Evolutionary conservation across 2,888 invertebrate species (phyloP).

Genomic region (Prenolepis imparis): DNA sequence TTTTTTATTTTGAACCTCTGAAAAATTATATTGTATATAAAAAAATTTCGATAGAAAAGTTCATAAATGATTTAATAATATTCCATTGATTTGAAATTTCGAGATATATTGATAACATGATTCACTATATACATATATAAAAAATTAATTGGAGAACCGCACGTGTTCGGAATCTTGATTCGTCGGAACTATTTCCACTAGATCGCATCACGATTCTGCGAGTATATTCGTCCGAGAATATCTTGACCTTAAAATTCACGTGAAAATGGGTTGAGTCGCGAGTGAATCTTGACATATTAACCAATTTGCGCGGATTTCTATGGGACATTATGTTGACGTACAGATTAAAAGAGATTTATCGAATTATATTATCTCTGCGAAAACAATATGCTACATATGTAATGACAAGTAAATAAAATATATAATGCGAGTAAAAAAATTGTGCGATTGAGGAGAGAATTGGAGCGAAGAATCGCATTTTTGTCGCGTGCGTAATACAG

Average conservation of each 20-base stretch:
- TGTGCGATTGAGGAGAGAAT: not conserved
- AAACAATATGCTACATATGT: not conserved
- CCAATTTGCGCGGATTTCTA: constrained; percentile 21
- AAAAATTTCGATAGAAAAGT: not conserved
- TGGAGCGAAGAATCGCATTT: constrained; percentile 44
- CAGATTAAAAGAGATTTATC: not conserved
- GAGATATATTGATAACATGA: not conserved
- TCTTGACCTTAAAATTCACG: constrained; percentile 42
- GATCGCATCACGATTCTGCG: not conserved
- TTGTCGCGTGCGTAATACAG: constrained; percentile 34
- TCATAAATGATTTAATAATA: not conserved
- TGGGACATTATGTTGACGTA: not conserved
- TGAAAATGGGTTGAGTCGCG: constrained; percentile 4
- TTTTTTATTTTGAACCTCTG: not conserved
- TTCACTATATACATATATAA: not conserved
- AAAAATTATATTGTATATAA: not conserved
- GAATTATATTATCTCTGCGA: not conserved
- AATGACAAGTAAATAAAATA: not conserved
- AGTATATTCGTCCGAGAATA: constrained; percentile 29
- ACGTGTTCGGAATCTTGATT: constrained; percentile 10
- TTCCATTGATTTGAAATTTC: not conserved
- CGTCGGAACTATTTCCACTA: not conserved
- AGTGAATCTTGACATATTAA: constrained; percentile 37
- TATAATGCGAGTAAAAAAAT: not conserved
- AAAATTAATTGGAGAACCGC: not conserved